Conservation (phyloP, 2,797 vertebrate genomes). For the Lepidocolaptes lacrymiger region DNA sequence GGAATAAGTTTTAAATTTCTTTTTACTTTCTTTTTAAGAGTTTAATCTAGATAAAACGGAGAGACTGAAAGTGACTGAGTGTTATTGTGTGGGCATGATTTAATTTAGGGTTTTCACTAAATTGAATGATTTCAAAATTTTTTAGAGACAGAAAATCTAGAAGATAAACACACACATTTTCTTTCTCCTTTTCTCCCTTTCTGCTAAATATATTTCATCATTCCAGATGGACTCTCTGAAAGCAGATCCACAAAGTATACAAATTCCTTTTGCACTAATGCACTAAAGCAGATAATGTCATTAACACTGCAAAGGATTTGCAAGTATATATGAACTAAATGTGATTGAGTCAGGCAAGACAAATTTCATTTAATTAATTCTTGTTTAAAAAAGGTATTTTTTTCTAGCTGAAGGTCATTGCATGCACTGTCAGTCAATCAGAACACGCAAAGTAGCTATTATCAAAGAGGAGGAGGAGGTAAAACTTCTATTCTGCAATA, state of each 20-base stretch:
- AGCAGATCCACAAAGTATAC: neutral
- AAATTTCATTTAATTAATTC: conserved; percentile 17
- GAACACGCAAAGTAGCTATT: neutral
- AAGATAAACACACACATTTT: neutral
- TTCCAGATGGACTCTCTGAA: neutral
- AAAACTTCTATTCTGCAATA: neutral
- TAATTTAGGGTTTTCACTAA: neutral
- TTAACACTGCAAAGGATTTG: conserved; percentile 29
- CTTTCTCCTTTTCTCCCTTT: neutral
- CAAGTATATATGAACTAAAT: conserved; percentile 13
- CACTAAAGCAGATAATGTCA: neutral
- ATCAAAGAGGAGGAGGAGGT: neutral
- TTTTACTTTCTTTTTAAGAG: neutral
- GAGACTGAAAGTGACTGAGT: neutral
- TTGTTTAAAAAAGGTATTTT: neutral
- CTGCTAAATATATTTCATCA: neutral
- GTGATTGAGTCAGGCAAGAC: neutral
- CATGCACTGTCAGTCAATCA: neutral
- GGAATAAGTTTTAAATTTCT: neutral
- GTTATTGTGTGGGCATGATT: neutral
- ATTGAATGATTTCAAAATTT: neutral
- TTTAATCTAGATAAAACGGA: neutral
- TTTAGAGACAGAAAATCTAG: neutral
- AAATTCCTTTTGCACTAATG: neutral
- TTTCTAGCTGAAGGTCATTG: conserved; percentile 7